Base-by-base conservation (phyloP, 1,140 invertebrate species). In the Lycorma delicatula region DNA sequence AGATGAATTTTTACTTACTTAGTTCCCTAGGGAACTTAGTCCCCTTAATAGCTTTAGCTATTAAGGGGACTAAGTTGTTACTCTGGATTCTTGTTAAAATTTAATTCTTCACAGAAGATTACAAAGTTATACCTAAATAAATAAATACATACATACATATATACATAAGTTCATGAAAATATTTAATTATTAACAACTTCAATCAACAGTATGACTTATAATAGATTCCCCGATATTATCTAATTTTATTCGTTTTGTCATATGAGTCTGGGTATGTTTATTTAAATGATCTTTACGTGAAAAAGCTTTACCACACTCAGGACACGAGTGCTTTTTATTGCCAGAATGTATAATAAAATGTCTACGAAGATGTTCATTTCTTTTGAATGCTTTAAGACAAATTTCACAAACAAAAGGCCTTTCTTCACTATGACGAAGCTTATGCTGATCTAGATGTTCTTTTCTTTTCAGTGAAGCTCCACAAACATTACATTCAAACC, bases 281-380 rank as follows among this genome's bases (percentile, higher is more conserved):
- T 83, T 76, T 41, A 88, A 71, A 69, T 89, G 86, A 67, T 89
- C 86, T 61, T 86, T 87, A 23, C 86, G 77, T 67, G 87, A 87
- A 66, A 89, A 89, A 23, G 84, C 84, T 74, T 84, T 84, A 6
- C 81, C 79, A 61, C 82, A 84, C 58, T 83, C 81, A 2, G 64
- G 59, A 53, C 69, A 71, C 13, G 62, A 58, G 67, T 87, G 84
- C 1, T 82, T 86, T 71, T 89, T 89, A 63, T 87, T 81, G 22
- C 84, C 84, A 6, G 83, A 85, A 70, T 87, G 85, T 66, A 86
- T 87, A 53, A 86, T 83, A 59, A 81, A 82, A 70, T 87, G 85
- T 36, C 86, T 71, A 70, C 85, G 86, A 56, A 87, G 71, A 64
- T 87, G 85, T 64, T 87, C 85, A 71, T 86, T 84, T 44, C 84